A percentile compares a stretch with the other conserved stretches of the same genome.
Evolutionary conservation across 2,113 vertebrate genomes (phyloP).

Genomic region (Melanerpes aurifrons): DNA sequence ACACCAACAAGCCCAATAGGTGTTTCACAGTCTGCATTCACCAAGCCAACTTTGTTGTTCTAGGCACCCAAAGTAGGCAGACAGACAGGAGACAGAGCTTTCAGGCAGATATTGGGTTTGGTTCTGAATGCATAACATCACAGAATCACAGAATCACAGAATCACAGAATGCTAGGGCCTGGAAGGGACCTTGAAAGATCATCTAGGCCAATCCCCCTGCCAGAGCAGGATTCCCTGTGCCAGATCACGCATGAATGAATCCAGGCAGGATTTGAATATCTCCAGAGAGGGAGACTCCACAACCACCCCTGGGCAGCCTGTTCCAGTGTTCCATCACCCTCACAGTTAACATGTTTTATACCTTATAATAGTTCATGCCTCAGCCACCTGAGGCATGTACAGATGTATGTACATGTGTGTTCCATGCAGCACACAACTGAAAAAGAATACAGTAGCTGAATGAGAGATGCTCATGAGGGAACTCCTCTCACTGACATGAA

Average conservation of each 20-base stretch:
- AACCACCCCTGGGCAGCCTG: no score
- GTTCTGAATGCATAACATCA: neutral
- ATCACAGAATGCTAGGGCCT: no score
- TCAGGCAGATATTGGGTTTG: accelerated
- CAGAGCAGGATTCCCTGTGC: no score
- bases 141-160: no score
- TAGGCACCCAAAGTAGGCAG: neutral
- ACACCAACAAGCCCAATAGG: neutral
- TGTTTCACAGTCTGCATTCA: neutral
- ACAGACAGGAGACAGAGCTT: neutral
- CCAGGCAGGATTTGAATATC: no score
- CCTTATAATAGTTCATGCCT: neutral
- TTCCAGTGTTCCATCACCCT: no score
- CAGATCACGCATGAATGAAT: no score
- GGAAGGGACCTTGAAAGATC: no score
- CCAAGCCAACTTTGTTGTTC: neutral
- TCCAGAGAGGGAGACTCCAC: no score
- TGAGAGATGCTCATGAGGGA: neutral
- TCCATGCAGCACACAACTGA: neutral
- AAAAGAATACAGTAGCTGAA: neutral
- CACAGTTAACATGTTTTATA: neutral
- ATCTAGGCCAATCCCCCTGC: no score
- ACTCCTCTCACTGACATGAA: neutral
- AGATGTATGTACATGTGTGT: no score
- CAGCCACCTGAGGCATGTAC: neutral